Evolutionary conservation across 2,888 invertebrate genomes (phyloP).

Genomic region (Autographa gamma): DNA sequence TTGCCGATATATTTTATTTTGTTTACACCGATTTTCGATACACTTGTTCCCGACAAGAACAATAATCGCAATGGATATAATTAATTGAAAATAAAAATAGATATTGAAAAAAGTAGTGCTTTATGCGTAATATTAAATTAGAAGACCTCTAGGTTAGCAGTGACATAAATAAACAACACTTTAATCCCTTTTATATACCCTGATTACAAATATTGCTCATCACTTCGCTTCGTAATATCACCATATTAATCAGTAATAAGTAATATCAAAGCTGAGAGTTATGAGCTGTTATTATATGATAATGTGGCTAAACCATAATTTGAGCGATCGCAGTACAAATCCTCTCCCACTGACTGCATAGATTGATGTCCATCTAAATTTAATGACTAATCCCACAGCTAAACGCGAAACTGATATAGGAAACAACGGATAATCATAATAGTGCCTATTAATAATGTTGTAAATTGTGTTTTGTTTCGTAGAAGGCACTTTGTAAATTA

Average conservation of each 20-base stretch:
- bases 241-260: not conserved
- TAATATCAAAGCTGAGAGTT: not conserved
- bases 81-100: no score
- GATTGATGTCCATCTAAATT: conserved; percentile 44
- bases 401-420: conserved; percentile 18
- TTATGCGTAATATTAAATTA: no score
- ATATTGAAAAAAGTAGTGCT: no score
- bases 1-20: not conserved
- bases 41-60: no score
- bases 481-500: not conserved
- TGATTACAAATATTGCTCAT: no score
- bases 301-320: conserved; percentile 28
- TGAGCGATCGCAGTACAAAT: conserved; percentile 34
- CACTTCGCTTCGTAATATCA: not conserved
- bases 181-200: no score
- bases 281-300: conserved; percentile 9
- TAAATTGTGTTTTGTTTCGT: not conserved
- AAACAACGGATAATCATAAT: conserved; percentile 34
- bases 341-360: conserved; percentile 35
- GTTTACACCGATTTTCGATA: not conserved
- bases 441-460: not conserved
- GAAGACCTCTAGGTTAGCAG: no score
- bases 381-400: conserved; percentile 37
- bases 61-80: no score
- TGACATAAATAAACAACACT: no score